Percentiles rank a stretch among this genome's conserved stretches.
These are phyloP conservation scores for Petaurus breviceps DNA, from an alignment of 2,113 vertebrate species.

Conservation along the genomic window DNA sequence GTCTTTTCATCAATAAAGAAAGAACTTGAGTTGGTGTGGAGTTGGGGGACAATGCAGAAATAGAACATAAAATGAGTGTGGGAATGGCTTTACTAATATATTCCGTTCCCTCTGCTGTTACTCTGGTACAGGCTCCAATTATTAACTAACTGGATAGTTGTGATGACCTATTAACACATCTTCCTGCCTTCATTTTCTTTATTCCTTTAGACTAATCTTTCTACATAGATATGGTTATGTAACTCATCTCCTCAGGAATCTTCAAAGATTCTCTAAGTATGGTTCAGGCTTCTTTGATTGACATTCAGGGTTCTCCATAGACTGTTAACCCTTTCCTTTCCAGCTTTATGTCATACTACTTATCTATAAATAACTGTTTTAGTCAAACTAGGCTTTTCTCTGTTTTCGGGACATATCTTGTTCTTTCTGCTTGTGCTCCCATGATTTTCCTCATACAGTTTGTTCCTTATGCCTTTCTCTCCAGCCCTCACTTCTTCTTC, in stretches of 20 bases:
- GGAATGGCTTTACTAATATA: not conserved
- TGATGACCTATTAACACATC: not conserved
- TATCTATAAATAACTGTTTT: not conserved
- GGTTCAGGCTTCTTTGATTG: not conserved
- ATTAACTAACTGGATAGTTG: not conserved
- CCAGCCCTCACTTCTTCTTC: too few relatives aligned
- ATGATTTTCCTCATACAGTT: not conserved
- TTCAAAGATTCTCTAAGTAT: not conserved
- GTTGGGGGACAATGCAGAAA: not conserved
- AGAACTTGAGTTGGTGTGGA: not conserved
- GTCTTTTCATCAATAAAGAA: not conserved
- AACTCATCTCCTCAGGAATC: not conserved
- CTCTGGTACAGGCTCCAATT: not conserved
- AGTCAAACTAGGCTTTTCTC: not conserved
- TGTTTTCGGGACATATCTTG: not conserved
- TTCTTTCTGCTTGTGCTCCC: not conserved
- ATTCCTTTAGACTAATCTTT: not conserved
- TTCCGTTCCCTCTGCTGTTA: not conserved
- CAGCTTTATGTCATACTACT: not conserved
- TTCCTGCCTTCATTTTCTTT: not conserved
- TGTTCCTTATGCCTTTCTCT: not conserved
- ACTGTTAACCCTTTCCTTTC: not conserved
- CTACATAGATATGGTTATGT: not conserved
- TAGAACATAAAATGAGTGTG: not conserved
- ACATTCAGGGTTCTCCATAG: not conserved